A percentile compares a stretch with the other conserved stretches of the same genome.
These are phyloP conservation scores for Epinephelus fuscoguttatus DNA, from an alignment of 2,113 vertebrate genomes.

Conservation along the genomic window DNA sequence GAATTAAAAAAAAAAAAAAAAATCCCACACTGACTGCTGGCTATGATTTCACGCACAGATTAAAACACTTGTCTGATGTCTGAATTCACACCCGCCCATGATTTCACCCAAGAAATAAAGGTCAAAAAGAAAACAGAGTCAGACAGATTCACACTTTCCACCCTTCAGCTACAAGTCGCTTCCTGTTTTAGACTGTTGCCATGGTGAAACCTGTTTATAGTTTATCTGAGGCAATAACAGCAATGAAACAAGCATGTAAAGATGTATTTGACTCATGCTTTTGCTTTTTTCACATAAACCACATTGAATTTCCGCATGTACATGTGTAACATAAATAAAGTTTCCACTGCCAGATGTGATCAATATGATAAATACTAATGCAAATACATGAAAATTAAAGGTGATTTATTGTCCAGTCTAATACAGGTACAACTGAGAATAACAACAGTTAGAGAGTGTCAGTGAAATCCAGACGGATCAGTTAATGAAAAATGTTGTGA, in stretches of 20 bases:
- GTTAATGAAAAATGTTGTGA: not conserved
- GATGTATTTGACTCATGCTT: not conserved
- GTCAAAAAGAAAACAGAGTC: not conserved
- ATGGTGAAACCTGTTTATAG: constrained; percentile 46
- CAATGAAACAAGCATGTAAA: not conserved
- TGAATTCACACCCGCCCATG: not conserved
- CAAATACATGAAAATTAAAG: not conserved
- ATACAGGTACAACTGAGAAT: not conserved
- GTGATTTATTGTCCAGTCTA: not conserved
- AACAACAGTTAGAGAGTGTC: not conserved
- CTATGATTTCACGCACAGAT: not conserved
- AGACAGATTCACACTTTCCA: constrained; percentile 23
- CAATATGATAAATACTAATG: not conserved
- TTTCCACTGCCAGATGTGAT: not conserved
- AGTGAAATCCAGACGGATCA: not conserved
- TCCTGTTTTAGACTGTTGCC: constrained; percentile 71
- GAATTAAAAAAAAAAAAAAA: accelerated
- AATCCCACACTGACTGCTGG: not conserved
- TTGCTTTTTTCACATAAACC: not conserved
- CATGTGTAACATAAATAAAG: not conserved
- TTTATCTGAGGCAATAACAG: constrained; percentile 8
- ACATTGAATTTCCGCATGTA: not conserved
- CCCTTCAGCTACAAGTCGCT: constrained; percentile 2
- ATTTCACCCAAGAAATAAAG: not conserved
- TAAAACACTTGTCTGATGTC: not conserved